Percentiles rank a stretch among this genome's conserved stretches.
Conservation (phyloP, 2,797 vertebrate species). For the Podarcis lilfordi region DNA sequence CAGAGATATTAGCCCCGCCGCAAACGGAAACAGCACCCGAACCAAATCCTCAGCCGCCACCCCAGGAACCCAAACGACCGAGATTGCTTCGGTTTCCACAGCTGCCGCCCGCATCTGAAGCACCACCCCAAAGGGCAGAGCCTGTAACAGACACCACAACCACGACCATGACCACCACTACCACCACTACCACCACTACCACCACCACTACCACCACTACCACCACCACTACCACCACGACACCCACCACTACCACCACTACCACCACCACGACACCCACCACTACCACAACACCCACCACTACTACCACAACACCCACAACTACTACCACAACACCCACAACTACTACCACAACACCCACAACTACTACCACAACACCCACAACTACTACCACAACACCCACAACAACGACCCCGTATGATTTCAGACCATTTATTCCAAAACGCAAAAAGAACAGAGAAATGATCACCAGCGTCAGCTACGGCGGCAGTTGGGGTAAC, state of each 20-base stretch:
- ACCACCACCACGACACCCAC: too few species aligned
- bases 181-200: not conserved
- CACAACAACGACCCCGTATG: not conserved
- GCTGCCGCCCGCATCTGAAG: not conserved
- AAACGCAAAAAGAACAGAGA: not conserved
- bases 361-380: not conserved
- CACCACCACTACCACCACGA: not conserved
- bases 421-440: not conserved
- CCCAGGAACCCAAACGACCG: too few species aligned
- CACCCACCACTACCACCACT: too few species aligned
- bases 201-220: not conserved
- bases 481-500: not conserved
- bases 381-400: not conserved
- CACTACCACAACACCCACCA: not conserved
- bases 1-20: too few species aligned
- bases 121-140: not conserved
- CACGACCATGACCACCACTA: not conserved
- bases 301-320: too few species aligned
- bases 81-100: not conserved
- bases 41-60: not conserved
- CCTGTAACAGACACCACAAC: not conserved
- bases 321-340: too few species aligned
- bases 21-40: too few species aligned
- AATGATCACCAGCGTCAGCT: not conserved
- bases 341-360: fast-evolving